phyloP scores from a whole-genome alignment of 2,113 vertebrate genomes.

The Aspiorhynchus laticeps region DNA sequence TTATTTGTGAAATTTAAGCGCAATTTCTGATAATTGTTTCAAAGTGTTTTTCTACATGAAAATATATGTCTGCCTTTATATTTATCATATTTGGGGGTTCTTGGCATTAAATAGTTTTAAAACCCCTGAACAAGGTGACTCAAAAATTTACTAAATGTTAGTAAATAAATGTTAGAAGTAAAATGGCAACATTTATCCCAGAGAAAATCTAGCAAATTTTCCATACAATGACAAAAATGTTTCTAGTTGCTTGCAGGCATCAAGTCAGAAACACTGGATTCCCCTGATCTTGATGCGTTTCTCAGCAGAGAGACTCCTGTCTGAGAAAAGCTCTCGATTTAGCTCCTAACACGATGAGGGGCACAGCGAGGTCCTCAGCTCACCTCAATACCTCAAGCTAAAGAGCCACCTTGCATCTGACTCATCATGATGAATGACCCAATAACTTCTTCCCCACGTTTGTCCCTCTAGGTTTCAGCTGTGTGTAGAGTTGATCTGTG shows the following conservation, averaged over 20 bases:
- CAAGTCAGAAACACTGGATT: neutral
- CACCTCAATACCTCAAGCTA: constrained; percentile 48
- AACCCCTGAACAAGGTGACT: neutral
- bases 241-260: neutral
- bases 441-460: neutral
- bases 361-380: constrained; percentile 10
- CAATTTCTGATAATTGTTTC: too few species aligned
- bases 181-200: neutral
- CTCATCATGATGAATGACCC: constrained; percentile 33
- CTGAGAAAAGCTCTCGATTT: constrained; percentile 63
- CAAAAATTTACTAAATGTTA: too few species aligned
- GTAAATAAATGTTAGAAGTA: neutral
- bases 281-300: neutral
- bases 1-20: too few species aligned
- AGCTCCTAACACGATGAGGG: constrained; percentile 51
- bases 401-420: constrained; percentile 45
- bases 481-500: constrained; percentile 10
- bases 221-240: neutral
- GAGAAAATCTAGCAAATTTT: neutral
- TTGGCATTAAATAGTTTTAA: neutral
- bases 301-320: constrained; percentile 17
- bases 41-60: too few species aligned
- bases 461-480: neutral
- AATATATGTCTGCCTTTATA: too few species aligned
- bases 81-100: too few species aligned